These are phyloP conservation scores for Batillaria attramentaria DNA, from an alignment of 1,140 invertebrate species.

Conservation along the genomic window DNA sequence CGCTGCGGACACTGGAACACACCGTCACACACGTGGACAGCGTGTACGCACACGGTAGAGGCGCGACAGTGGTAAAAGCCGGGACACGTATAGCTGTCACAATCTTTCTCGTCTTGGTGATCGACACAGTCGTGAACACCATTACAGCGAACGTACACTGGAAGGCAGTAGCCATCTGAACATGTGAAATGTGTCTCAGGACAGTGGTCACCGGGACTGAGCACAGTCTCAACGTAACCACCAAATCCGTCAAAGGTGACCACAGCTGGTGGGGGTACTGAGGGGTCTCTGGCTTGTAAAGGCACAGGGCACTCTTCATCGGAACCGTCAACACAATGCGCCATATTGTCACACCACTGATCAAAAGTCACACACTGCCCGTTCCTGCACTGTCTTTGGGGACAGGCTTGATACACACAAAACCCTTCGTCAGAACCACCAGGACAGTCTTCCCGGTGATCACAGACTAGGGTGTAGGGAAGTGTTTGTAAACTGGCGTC, in stretches of 20 bases:
- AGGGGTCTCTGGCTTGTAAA: too few relatives aligned
- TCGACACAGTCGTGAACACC: background rate
- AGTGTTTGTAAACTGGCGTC: background rate
- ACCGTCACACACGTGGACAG: constrained; percentile 26
- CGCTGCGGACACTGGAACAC: constrained; percentile 29
- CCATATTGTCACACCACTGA: background rate
- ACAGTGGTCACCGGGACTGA: background rate
- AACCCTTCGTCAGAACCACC: background rate
- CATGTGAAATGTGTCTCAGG: constrained; percentile 16
- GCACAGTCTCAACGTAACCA: background rate
- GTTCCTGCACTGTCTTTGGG: background rate
- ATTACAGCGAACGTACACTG: background rate
- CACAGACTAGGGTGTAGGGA: constrained; percentile 13
- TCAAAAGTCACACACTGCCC: background rate
- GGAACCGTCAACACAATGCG: constrained; percentile 1
- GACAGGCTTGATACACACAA: background rate
- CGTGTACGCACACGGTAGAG: background rate
- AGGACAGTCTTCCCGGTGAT: background rate
- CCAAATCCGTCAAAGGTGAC: background rate
- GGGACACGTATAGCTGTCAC: constrained; percentile 3
- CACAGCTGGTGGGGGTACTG: background rate
- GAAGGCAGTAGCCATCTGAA: background rate
- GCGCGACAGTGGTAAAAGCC: constrained; percentile 19
- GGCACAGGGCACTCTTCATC: background rate
- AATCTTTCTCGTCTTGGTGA: constrained; percentile 5